phyloP scores from a whole-genome alignment of 2,113 vertebrate species.

The Antechinus stuartii region DNA sequence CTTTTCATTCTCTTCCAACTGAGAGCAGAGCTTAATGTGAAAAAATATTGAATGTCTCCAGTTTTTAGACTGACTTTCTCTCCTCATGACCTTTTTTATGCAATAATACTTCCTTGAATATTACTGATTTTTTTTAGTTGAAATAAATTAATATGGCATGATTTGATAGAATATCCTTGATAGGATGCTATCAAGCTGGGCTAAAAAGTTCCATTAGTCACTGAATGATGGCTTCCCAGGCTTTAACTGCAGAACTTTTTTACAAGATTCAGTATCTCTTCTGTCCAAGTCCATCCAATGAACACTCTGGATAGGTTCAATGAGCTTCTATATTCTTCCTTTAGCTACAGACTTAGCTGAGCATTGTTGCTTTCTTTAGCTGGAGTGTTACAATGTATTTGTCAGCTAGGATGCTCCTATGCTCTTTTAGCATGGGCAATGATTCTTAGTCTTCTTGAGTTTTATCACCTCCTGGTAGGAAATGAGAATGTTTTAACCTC shows the following conservation, averaged over 20 bases:
- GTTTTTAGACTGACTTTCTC: background rate
- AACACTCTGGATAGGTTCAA: background rate
- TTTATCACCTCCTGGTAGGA: background rate
- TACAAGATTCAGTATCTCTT: background rate
- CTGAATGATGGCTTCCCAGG: background rate
- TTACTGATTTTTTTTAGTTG: constrained; percentile 24
- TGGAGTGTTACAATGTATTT: background rate
- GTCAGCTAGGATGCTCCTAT: background rate
- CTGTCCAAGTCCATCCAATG: background rate
- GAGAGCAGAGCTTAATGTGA: background rate
- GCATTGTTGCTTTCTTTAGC: background rate
- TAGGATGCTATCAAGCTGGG: background rate
- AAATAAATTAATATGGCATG: background rate
- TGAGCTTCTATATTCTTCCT: background rate
- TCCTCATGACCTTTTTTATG: background rate
- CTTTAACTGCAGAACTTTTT: background rate
- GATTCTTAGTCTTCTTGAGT: background rate
- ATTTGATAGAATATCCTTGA: constrained; percentile 30
- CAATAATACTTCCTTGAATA: background rate
- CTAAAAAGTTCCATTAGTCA: background rate
- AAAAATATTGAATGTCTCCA: background rate
- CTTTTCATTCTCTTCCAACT: background rate
- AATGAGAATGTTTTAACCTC: background rate
- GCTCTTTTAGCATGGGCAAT: background rate
- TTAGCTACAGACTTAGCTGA: background rate